Evolutionary conservation across 2,888 invertebrate species (phyloP).

Genomic region (Microplitis deprimator): DNA sequence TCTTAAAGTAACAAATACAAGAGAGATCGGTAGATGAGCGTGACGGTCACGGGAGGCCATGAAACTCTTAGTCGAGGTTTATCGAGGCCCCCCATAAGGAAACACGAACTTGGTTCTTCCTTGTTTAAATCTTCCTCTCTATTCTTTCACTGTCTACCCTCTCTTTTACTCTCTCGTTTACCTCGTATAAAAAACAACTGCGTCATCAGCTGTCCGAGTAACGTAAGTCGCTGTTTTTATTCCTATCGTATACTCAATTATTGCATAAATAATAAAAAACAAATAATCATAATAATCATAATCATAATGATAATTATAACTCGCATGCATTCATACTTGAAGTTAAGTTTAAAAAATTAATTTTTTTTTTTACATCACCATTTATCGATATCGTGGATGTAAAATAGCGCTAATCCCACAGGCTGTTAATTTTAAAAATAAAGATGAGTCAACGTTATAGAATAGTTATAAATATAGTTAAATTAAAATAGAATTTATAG

Average conservation of each 20-base stretch:
- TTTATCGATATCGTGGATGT: neutral
- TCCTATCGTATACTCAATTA: neutral
- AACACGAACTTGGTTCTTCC: constrained; percentile 48
- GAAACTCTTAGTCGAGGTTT: constrained; percentile 53
- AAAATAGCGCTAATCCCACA: constrained; percentile 1
- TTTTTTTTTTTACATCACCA: neutral
- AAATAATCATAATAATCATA: neutral
- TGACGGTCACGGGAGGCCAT: constrained; percentile 48
- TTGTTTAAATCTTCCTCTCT: constrained; percentile 40
- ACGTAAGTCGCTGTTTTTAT: constrained; percentile 6
- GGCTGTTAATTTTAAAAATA: constrained; percentile 59
- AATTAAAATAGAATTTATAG: constrained; percentile 9
- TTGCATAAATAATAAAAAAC: neutral
- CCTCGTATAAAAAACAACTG: constrained; percentile 58
- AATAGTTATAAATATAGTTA: constrained; percentile 57
- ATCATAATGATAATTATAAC: neutral
- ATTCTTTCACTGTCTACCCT: neutral
- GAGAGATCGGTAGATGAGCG: constrained; percentile 53
- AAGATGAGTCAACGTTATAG: constrained; percentile 60
- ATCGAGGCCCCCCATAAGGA: constrained; percentile 59
- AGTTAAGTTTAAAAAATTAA: too few relatives aligned
- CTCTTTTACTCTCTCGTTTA: constrained; percentile 52
- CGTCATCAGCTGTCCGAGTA: constrained; percentile 48
- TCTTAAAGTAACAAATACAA: constrained; percentile 33
- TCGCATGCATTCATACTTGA: too few relatives aligned